These are phyloP conservation scores for Nothocercus julius DNA, from an alignment of 2,113 vertebrate species.

Conservation along the genomic window DNA sequence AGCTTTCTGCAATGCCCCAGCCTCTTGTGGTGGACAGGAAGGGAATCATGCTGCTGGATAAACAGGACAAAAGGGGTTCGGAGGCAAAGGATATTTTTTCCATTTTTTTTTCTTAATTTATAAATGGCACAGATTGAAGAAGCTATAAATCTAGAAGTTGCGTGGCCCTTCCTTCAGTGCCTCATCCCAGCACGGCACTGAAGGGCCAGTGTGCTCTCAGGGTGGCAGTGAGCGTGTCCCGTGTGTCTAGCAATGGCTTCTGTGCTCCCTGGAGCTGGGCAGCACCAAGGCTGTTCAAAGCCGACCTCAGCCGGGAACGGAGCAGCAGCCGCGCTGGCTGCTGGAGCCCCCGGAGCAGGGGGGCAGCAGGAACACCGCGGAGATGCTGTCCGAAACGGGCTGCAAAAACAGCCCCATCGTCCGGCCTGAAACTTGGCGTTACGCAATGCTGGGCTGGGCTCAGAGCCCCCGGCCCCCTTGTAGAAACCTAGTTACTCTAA, in stretches of 20 bases:
- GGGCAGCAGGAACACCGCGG: not conserved
- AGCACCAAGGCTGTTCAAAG: not conserved
- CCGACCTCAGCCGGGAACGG: not conserved
- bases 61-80: not conserved
- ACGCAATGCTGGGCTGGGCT: not conserved
- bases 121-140: not conserved
- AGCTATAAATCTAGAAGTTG: not conserved
- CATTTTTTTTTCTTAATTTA: not conserved
- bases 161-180: not conserved
- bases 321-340: not conserved
- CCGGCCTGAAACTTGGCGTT: not conserved
- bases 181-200: not conserved
- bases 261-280: not conserved
- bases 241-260: not conserved
- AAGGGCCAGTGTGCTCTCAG: not conserved
- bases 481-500: not conserved
- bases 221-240: not conserved
- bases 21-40: not conserved
- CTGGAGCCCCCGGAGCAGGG: not conserved
- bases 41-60: not conserved
- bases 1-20: not conserved
- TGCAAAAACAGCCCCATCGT: not conserved
- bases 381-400: not conserved
- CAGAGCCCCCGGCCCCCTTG: accelerated
- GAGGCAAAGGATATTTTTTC: not conserved